Percentiles rank a stretch among this genome's conserved stretches.
phyloP scores from a whole-genome alignment of 2,113 vertebrate species.

The Gavialis gangeticus region DNA sequence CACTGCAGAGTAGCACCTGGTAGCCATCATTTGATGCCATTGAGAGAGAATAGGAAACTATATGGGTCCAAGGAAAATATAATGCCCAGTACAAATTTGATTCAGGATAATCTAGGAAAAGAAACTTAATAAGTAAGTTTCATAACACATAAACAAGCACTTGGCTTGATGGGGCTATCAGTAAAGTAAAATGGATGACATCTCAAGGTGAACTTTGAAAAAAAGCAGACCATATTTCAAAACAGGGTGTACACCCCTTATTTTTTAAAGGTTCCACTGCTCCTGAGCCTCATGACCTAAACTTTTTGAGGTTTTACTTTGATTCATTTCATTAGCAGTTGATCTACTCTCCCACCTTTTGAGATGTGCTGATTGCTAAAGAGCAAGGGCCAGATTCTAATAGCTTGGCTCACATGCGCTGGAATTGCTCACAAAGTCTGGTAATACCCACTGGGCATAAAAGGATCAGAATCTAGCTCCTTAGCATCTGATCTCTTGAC shows the following conservation, averaged over 20 bases:
- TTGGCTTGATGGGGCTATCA: neutral
- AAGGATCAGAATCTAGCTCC: neutral
- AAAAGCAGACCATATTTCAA: neutral
- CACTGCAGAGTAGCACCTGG: neutral
- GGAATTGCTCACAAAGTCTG: neutral
- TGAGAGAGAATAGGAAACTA: neutral
- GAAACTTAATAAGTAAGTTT: neutral
- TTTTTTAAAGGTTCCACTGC: no score
- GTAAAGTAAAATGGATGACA: neutral
- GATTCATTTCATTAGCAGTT: neutral
- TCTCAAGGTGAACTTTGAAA: neutral
- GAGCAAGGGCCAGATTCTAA: neutral
- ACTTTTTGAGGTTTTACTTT: neutral
- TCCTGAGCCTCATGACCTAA: neutral
- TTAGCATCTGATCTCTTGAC: neutral
- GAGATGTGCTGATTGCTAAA: neutral
- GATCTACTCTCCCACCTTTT: neutral
- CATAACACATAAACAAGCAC: accelerated
- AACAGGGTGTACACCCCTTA: neutral
- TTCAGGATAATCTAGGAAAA: neutral
- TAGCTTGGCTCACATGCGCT: neutral
- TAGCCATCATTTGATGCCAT: neutral
- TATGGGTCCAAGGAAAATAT: neutral
- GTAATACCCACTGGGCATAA: neutral
- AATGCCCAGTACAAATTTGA: neutral